Conservation (phyloP, 37 sponge, comb jelly and placozoan species). For the Sycon ciliatum region DNA sequence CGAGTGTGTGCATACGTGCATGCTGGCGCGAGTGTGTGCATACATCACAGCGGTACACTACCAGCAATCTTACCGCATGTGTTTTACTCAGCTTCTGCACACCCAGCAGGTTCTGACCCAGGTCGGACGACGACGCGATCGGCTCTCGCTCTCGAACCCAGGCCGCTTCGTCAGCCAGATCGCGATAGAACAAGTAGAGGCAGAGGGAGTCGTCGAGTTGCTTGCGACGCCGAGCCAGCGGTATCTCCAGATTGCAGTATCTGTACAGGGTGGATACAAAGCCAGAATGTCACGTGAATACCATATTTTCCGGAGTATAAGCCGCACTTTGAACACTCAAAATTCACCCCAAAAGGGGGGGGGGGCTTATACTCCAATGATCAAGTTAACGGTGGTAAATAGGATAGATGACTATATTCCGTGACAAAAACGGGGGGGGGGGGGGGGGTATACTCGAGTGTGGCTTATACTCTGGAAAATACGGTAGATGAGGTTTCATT, state of each 20-base stretch:
- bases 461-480: no score
- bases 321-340: no score
- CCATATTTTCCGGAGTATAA: no score
- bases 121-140: slow-evolving; percentile 39
- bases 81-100: slow-evolving; percentile 70
- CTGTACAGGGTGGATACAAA: slow-evolving; percentile 22
- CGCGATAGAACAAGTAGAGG: slow-evolving; percentile 69
- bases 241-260: slow-evolving; percentile 77
- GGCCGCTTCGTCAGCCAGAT: slow-evolving; percentile 64
- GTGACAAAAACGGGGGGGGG: neutral
- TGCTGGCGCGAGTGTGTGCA: no score
- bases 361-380: no score
- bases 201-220: slow-evolving; percentile 63
- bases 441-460: no score
- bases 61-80: slow-evolving; percentile 56
- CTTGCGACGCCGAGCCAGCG: slow-evolving; percentile 50
- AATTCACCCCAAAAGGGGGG: no score
- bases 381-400: no score
- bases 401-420: no score
- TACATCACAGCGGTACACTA: no score
- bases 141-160: slow-evolving; percentile 74
- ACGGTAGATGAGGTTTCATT: no score
- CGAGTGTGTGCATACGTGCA: no score
- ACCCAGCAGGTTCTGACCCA: slow-evolving; percentile 57
- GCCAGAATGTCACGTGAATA: neutral